Percentiles rank a stretch among this genome's conserved stretches.
These are phyloP conservation scores for Caenorhabditis panamensis DNA, from an alignment of 2,888 invertebrate species.

Conservation along the genomic window DNA sequence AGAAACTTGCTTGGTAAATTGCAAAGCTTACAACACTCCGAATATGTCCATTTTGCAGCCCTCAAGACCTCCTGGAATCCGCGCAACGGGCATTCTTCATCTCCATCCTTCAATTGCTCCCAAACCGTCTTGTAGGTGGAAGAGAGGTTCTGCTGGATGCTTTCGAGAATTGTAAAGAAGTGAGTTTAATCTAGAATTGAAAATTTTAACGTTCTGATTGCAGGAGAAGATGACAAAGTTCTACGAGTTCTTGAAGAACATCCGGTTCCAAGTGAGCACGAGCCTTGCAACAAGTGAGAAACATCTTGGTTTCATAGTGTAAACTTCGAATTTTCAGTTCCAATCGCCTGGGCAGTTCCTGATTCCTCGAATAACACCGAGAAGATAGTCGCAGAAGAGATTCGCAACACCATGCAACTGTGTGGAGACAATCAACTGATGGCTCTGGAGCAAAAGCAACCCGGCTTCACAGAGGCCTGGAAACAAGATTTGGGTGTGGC, in stretches of 20 bases:
- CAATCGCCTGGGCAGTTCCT: neutral
- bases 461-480: conserved; percentile 14
- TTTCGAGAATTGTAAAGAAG: neutral
- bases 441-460: neutral
- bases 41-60: conserved; percentile 1
- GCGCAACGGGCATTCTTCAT: conserved; percentile 8
- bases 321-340: conserved; percentile 10
- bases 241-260: conserved; percentile 22
- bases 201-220: neutral
- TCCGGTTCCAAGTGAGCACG: neutral
- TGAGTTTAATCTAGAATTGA: neutral
- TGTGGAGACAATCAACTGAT: conserved; percentile 21
- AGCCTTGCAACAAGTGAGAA: conserved; percentile 3
- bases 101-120: conserved; percentile 5
- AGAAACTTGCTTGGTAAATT: neutral
- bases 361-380: neutral
- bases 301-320: neutral
- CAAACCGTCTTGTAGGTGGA: neutral
- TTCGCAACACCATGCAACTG: neutral
- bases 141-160: neutral
- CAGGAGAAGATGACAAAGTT: neutral
- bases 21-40: too few species aligned
- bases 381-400: neutral
- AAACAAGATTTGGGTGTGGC: neutral
- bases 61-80: conserved; percentile 6